Percentiles rank a stretch among this genome's conserved stretches.
Conservation (phyloP, 2,888 invertebrate species). For the Uloborus plumipes region DNA sequence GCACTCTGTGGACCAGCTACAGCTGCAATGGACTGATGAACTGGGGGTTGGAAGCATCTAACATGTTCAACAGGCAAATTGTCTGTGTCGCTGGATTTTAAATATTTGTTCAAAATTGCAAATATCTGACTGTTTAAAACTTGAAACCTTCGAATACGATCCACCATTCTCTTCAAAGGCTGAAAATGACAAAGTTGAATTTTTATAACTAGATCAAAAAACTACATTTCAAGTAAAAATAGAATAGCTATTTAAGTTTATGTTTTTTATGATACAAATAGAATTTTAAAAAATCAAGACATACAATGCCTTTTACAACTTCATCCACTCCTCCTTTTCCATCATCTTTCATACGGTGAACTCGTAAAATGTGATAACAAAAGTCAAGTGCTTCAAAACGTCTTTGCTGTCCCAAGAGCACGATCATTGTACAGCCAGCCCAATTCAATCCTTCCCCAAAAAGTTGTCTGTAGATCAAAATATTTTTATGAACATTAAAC, state of each 20-base stretch:
- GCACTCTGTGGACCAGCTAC: constrained; percentile 72
- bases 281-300: constrained; percentile 11
- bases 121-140: constrained; percentile 98
- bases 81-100: constrained; percentile 82
- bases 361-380: constrained; percentile 96
- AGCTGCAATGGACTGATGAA: constrained; percentile 79
- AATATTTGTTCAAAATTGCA: constrained; percentile 92
- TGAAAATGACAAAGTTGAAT: constrained; percentile 72
- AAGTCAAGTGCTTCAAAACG: constrained; percentile 98
- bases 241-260: not conserved
- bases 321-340: constrained; percentile 96
- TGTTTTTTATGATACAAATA: not conserved
- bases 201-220: no score
- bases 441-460: constrained; percentile 99
- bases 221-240: no score
- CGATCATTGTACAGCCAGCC: constrained; percentile 98
- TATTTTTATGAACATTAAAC: no score
- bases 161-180: constrained; percentile 96
- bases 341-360: constrained; percentile 86
- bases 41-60: constrained; percentile 95
- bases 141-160: constrained; percentile 96
- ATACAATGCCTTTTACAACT: constrained; percentile 86
- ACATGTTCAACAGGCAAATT: constrained; percentile 93
- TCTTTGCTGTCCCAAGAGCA: constrained; percentile 92
- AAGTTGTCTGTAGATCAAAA: constrained; percentile 79